Percentiles rank a stretch among this genome's conserved stretches.
These are phyloP conservation scores for Agrilus mali DNA, from an alignment of 2,888 invertebrate genomes.

Conservation along the genomic window DNA sequence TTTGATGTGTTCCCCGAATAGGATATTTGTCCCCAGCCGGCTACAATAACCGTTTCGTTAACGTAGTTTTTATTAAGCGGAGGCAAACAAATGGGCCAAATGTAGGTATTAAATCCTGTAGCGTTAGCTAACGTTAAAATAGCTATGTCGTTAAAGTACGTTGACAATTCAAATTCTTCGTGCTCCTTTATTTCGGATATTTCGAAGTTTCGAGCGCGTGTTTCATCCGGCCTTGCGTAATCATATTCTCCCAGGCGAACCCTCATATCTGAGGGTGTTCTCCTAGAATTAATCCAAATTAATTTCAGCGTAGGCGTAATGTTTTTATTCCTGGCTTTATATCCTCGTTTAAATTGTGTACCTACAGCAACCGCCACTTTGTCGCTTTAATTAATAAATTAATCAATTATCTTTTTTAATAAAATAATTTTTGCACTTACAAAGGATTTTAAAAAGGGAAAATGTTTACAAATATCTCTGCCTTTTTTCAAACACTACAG, in stretches of 20 bases:
- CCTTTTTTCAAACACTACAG: no score
- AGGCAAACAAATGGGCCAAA: slow-evolving; percentile 78
- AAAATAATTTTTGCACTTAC: no score
- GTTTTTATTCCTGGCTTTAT: not conserved
- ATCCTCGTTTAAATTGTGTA: no score
- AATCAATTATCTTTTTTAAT: no score
- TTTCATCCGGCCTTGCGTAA: slow-evolving; percentile 52
- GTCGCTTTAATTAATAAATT: no score
- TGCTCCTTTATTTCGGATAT: slow-evolving; percentile 55
- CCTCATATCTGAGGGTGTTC: slow-evolving; percentile 45
- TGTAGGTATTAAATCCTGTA: slow-evolving; percentile 60
- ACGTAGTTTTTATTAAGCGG: slow-evolving; percentile 41
- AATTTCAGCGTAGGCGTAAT: not conserved
- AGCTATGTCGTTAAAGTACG: slow-evolving; percentile 67
- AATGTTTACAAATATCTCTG: no score
- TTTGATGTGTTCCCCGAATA: slow-evolving; percentile 49
- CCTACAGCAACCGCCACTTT: no score
- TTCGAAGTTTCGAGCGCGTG: slow-evolving; percentile 55
- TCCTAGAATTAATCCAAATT: slow-evolving; percentile 31
- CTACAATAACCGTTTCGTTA: slow-evolving; percentile 51
- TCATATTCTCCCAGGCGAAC: slow-evolving; percentile 77
- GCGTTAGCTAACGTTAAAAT: slow-evolving; percentile 53
- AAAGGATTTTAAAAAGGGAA: no score
- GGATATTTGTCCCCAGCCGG: slow-evolving; percentile 66
- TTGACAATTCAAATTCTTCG: slow-evolving; percentile 49